Evolutionary conservation across 2,113 vertebrate genomes (phyloP), one percentile per base, ranked within the genome.

Genomic region (Tinamus guttatus): DNA sequence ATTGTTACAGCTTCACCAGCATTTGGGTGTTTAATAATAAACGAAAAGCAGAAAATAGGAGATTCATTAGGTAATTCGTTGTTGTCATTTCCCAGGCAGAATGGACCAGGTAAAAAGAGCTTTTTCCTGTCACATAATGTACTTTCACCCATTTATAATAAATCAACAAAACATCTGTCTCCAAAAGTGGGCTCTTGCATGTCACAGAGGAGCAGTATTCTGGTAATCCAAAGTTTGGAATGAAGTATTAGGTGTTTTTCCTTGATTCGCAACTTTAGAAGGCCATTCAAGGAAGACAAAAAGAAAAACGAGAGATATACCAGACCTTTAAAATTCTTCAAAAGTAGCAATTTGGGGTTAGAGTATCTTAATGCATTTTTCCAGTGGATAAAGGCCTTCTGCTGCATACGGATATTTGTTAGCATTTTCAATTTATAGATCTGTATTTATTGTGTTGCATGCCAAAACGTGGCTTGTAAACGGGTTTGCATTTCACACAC

Each of bases 11-110:
- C 40, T 81, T 86, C 38, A 38, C 51, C 32, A 18, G 6, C 62
- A 69, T 92, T 94, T 78, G 45, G 7, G 32, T 81, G 15, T 74
- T 88, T 32, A 84, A 67, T 65, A 88, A 82, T 65, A 85, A 74
- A 88, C 64, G 38, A 70, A 90, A 82, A 36, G 7, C 34, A 83
- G 64, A 49, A 54, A 70, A 90, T 20, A 40, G 20, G n/a, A 60
- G 47, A 62, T 21, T 90, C 41, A n/a, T 60, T 38, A 67, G 47
- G 28, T 47, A 75, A 22, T 81, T 85, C 40, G 8, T 60, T 85
- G 51, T 45, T 52, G 41, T 85, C 9, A 16, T 88, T 38, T 47
- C 32, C 59, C 60, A 4, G 0, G 64, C 41, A 7, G 74, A 68
- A 24, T 18, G 54, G 16, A 9, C 34, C 41, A 63, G 80, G 86